Percentiles rank a stretch among this genome's conserved stretches.
Conservation (phyloP, 2,113 vertebrate species). For the Nothocercus julius region DNA sequence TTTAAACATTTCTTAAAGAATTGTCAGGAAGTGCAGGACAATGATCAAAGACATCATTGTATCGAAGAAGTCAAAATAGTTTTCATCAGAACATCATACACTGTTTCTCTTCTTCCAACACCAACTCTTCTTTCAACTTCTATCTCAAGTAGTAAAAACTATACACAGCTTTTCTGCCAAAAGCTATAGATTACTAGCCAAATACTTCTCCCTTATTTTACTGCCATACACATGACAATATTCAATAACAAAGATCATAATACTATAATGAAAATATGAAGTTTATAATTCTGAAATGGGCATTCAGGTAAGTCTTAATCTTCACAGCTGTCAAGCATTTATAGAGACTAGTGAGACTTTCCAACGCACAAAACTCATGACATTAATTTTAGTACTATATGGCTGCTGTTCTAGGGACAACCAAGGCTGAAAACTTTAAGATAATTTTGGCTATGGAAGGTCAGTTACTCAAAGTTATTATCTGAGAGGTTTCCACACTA, state of each 20-base stretch:
- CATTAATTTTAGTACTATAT: neutral
- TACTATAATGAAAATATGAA: neutral
- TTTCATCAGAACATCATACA: neutral
- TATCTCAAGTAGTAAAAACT: neutral
- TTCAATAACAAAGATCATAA: neutral
- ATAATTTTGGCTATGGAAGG: neutral
- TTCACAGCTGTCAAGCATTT: neutral
- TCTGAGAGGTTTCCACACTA: neutral
- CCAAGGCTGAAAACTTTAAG: neutral
- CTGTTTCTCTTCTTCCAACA: neutral
- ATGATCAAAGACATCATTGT: neutral
- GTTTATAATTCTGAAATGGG: neutral
- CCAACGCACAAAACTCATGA: neutral
- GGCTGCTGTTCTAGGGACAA: neutral
- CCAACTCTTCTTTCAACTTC: neutral
- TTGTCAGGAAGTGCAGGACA: neutral
- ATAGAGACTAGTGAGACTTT: neutral
- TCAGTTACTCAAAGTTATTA: neutral
- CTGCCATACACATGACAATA: neutral
- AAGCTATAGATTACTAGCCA: neutral
- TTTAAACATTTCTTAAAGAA: neutral
- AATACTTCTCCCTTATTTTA: neutral
- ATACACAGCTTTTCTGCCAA: neutral
- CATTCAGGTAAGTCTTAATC: neutral
- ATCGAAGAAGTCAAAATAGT: neutral